phyloP scores from a whole-genome alignment of 2,888 invertebrate species.

The Stenodema calcarata region DNA sequence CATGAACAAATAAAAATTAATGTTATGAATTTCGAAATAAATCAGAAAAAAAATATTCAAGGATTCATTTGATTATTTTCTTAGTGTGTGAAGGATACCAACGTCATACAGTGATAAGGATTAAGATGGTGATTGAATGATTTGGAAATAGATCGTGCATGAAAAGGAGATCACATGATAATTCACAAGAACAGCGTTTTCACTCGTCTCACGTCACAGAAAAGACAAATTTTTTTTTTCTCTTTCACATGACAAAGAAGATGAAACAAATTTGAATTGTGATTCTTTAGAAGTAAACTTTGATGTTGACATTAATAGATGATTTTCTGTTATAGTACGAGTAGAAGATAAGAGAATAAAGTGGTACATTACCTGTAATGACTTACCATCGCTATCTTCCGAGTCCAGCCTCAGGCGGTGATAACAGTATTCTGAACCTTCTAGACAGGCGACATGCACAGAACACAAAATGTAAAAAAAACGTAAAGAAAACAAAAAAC shows the following conservation, averaged over 20 bases:
- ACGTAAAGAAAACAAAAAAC: constrained; percentile 34
- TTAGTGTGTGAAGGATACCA: constrained; percentile 48
- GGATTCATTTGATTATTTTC: constrained; percentile 7
- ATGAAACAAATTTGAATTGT: background rate
- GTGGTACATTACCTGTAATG: constrained; percentile 15
- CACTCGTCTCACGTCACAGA: constrained; percentile 48
- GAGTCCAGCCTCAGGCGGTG: constrained; percentile 57
- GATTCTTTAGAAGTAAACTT: background rate
- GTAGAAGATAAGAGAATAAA: background rate
- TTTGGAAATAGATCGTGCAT: constrained; percentile 43
- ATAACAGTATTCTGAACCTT: constrained; percentile 58
- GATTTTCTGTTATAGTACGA: background rate
- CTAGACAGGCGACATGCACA: constrained; percentile 57
- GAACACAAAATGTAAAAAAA: constrained; percentile 40
- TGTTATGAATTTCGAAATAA: background rate
- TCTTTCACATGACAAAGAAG: background rate
- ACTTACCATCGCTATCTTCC: constrained; percentile 58
- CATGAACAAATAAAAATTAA: constrained; percentile 13
- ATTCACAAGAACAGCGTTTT: constrained; percentile 40
- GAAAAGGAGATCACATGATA: constrained; percentile 34
- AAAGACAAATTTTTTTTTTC: background rate
- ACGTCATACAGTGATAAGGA: constrained; percentile 45
- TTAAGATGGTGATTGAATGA: constrained; percentile 37
- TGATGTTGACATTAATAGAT: background rate
- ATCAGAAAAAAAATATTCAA: background rate